Base-by-base conservation (phyloP, 2,888 invertebrate species). In the Electrophaes corylata region DNA sequence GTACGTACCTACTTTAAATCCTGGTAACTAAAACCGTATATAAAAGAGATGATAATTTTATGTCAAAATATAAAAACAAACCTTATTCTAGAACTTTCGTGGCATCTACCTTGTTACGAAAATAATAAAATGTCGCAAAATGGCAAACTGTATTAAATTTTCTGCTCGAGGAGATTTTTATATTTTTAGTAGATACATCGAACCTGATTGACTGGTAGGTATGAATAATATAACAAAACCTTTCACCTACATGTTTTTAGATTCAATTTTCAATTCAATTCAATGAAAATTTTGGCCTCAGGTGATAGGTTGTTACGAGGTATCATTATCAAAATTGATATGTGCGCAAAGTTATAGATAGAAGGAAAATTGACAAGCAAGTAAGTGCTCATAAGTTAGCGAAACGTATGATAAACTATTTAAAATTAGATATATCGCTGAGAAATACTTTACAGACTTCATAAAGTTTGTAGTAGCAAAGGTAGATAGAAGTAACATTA, bases 401-500 rank as follows among this genome's bases (percentile, higher is more conserved):
- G 5, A 29, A 29, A 10, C 8, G 26, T 8, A 29, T 10, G 10
- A 29, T 50, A 47, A 54, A 44, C 43, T 45, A 26, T 53, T 45
- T 26, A 29, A 20, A 19, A 29, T 47, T 11, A 47, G 50, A 60
- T 46, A 37, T 45, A 53, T 49, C 39, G 16, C 37, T 31, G 29
- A 41, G 12, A 55, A 64, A 55, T 60, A 60, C 44, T 65, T 53
- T 48, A 44, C 19, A 33, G 31, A 41, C 39, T 57, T 47, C 43
- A 43, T 41, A 61, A 65, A 65, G 49, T 65, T 46, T 23, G 44
- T 50, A 60, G 57, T 46, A 60, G 8, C 37, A 37, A 12, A 29
- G 50, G 8, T 49, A 51, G 51, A 52, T 44, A 59, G 39, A 45
- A 62, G 51, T 20, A 51, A 62, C 53, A 63, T 69, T 66, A 67